Percentiles rank a stretch among this genome's conserved stretches.
These are phyloP conservation scores for Sula dactylatra DNA, from an alignment of 2,113 vertebrate genomes.

Conservation along the genomic window DNA sequence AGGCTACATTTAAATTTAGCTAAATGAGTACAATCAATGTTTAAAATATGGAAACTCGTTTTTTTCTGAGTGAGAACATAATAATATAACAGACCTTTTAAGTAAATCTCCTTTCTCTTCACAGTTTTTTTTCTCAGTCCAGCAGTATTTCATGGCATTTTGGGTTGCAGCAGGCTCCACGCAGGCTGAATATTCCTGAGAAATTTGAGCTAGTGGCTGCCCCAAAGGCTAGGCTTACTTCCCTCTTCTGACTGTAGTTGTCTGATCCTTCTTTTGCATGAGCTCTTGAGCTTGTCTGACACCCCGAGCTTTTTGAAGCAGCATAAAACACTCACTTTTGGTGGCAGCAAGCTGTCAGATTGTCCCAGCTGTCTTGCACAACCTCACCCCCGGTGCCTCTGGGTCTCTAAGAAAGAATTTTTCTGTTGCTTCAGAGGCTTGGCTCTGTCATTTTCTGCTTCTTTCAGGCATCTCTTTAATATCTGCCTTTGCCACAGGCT, in stretches of 20 bases:
- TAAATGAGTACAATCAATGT: not conserved
- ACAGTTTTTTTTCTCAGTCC: not conserved
- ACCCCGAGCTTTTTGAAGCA: not conserved
- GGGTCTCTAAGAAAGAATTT: not conserved
- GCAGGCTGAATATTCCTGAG: not conserved
- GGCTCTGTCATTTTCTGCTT: not conserved
- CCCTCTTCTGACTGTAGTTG: not conserved
- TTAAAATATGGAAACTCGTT: not conserved
- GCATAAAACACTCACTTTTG: not conserved
- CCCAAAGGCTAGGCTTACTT: constrained; percentile 32
- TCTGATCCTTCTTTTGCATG: not conserved
- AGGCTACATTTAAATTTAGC: not conserved
- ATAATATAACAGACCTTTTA: not conserved
- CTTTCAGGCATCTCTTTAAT: not conserved
- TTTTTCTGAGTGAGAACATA: not conserved
- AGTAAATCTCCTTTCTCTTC: not conserved
- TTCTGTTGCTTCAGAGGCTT: not conserved
- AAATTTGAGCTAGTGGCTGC: constrained; percentile 1
- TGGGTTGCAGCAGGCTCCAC: constrained; percentile 9
- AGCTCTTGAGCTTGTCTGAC: not conserved
- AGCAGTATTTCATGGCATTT: not conserved
- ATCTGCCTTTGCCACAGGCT: not conserved
- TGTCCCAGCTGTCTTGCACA: constrained; percentile 27
- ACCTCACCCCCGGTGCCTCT: not conserved
- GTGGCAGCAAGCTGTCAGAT: not conserved